Evolutionary conservation across 2,797 vertebrate species (phyloP).

Genomic region (Cynopterus sphinx): DNA sequence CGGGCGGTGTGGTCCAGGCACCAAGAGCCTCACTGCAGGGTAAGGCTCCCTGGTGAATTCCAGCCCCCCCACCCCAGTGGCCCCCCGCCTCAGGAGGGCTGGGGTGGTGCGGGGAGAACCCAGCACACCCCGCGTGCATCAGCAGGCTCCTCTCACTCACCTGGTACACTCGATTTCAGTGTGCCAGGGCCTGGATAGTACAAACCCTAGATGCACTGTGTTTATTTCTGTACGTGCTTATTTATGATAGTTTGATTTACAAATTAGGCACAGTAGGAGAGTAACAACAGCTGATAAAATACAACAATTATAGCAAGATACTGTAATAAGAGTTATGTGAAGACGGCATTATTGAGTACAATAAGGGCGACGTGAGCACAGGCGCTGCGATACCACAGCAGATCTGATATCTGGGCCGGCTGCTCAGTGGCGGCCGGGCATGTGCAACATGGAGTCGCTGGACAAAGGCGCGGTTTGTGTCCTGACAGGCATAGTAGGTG

Average conservation of each 20-base stretch:
- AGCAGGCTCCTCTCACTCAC: not conserved
- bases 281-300: too few species aligned
- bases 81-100: not conserved
- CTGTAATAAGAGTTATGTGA: not conserved
- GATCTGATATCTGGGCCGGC: too few species aligned
- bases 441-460: not conserved
- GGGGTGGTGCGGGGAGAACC: not conserved
- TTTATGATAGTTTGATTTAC: not conserved
- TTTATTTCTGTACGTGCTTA: not conserved
- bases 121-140: not conserved
- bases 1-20: not conserved
- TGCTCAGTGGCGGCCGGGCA: not conserved
- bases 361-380: not conserved
- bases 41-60: accelerated
- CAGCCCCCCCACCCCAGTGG: not conserved
- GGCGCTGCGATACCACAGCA: accelerated
- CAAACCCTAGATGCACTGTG: not conserved
- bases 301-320: not conserved
- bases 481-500: not conserved
- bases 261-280: not conserved
- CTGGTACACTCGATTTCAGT: too few species aligned
- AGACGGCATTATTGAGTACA: not conserved
- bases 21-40: not conserved
- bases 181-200: not conserved
- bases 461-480: not conserved